These are phyloP conservation scores for Alviniconcha strummeri DNA, from an alignment of 2,888 invertebrate species.

Conservation along the genomic window DNA sequence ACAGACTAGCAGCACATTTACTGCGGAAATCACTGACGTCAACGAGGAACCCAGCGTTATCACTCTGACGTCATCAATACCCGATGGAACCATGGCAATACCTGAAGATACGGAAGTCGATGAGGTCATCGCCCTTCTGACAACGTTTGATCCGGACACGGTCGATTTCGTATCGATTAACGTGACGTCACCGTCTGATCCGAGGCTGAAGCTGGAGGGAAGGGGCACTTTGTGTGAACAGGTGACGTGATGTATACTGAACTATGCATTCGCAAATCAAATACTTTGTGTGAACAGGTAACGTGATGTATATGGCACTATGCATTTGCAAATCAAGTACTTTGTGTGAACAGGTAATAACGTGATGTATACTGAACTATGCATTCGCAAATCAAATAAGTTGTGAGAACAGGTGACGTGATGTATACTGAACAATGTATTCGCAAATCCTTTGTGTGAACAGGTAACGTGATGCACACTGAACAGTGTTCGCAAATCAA, in stretches of 20 bases:
- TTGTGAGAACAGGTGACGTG: neutral
- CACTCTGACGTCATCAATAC: slow-evolving; percentile 20
- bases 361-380: neutral
- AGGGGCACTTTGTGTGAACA: slow-evolving; percentile 23
- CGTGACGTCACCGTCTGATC: slow-evolving; percentile 27
- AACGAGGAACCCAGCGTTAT: slow-evolving; percentile 50
- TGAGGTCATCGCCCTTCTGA: slow-evolving; percentile 41
- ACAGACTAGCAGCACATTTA: slow-evolving; percentile 46
- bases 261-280: neutral
- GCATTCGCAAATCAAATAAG: neutral
- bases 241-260: slow-evolving; percentile 12
- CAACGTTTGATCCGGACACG: slow-evolving; percentile 46
- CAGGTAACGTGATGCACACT: slow-evolving; percentile 4
- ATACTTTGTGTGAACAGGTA: slow-evolving; percentile 27
- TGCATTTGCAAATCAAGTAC: neutral
- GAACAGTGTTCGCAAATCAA: neutral
- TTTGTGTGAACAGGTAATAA: slow-evolving; percentile 28
- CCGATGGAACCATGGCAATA: slow-evolving; percentile 38
- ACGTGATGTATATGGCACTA: neutral
- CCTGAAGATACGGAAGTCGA: slow-evolving; percentile 41
- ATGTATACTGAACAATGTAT: no score
- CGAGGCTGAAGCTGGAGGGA: slow-evolving; percentile 39
- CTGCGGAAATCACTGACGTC: slow-evolving; percentile 45
- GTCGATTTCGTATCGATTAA: slow-evolving; percentile 41
- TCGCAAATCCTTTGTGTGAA: slow-evolving; percentile 11